These are phyloP conservation scores for Embiotoca jacksoni DNA, from an alignment of 2,113 vertebrate genomes.

Conservation along the genomic window DNA sequence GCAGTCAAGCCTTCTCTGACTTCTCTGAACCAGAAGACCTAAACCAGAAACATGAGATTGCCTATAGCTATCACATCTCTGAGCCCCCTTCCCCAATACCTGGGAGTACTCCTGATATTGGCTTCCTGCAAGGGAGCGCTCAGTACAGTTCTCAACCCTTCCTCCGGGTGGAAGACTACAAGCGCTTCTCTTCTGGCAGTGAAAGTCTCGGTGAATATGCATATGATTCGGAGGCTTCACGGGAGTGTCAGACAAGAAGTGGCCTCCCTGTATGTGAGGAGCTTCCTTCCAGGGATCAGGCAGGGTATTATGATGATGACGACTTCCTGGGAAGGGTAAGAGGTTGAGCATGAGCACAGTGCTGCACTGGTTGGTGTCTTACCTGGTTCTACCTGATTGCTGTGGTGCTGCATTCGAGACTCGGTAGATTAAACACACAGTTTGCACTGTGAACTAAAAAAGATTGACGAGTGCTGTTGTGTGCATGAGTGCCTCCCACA, in stretches of 20 bases:
- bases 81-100: conserved; percentile 72
- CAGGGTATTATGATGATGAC: conserved; percentile 83
- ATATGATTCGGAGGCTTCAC: conserved; percentile 76
- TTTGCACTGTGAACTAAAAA: conserved; percentile 20
- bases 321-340: conserved; percentile 91
- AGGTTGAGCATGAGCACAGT: conserved; percentile 73
- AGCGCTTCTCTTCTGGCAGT: conserved; percentile 66
- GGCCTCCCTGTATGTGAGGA: conserved; percentile 85
- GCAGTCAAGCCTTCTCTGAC: conserved; percentile 76
- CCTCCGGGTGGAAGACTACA: conserved; percentile 48
- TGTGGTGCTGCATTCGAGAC: conserved; percentile 37
- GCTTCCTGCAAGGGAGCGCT: conserved; percentile 24
- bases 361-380: conserved; percentile 43
- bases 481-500: conserved; percentile 41
- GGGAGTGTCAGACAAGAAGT: conserved; percentile 50
- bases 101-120: conserved; percentile 46
- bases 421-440: conserved; percentile 17
- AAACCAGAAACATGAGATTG: conserved; percentile 10
- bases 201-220: conserved; percentile 79
- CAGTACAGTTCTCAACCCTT: conserved; percentile 27
- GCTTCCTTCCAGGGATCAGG: conserved; percentile 78
- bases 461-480: conserved; percentile 32
- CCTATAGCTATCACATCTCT: conserved; percentile 59
- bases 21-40: conserved; percentile 72
- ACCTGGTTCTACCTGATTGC: conserved; percentile 41